Evolutionary conservation across 2,888 invertebrate species (phyloP), one percentile per base, ranked within the genome.

Genomic region (Nomada fucata): DNA sequence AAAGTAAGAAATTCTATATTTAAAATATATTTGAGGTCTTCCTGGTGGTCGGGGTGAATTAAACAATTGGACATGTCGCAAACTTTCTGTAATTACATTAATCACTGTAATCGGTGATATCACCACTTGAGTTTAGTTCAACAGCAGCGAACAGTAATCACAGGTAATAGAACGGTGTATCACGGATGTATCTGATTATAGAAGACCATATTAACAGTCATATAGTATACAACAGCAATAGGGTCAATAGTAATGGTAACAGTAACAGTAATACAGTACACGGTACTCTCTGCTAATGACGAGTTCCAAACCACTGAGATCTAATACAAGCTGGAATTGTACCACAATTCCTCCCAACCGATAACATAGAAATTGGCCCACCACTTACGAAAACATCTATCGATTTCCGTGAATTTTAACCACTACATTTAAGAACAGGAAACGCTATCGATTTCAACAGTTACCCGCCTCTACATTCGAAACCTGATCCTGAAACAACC

Each of bases 181-280:
- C 59, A 60, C 50, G 29, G 36, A 71, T 61, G 70, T 71, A 60
- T 71, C 70, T 20, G 60, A 71, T 70, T 47, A 50, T 50, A 20
- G 36, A 11, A 36, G 44, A 36, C 13, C 26, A 36, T 47, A 74
- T 74, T 59, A 74, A 59, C 47, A 47, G 57, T 2, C 15, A 20
- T 20, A 11, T 36, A 71, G 60, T 50, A 50, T 61, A 50, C 20
- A 50, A 36, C 5, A 11, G 20, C 47, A 70, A 29, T 50, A 15
- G 29, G 50, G 47, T 70, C 59, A 70, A 20, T 20, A 23, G 60
- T 36, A 60, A 65, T 20, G 52, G 65, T 36, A 65, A 71, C 29
- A 26, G n/a, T 36, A 36, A n/a, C 20, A 57, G 20, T 71, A 60
- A 50, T 36, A 60, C 47, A n/a, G 15, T 70, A 60, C 5, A 18